Evolutionary conservation across 2,797 vertebrate genomes (phyloP).

Genomic region (Crocodylus rhombifer): DNA sequence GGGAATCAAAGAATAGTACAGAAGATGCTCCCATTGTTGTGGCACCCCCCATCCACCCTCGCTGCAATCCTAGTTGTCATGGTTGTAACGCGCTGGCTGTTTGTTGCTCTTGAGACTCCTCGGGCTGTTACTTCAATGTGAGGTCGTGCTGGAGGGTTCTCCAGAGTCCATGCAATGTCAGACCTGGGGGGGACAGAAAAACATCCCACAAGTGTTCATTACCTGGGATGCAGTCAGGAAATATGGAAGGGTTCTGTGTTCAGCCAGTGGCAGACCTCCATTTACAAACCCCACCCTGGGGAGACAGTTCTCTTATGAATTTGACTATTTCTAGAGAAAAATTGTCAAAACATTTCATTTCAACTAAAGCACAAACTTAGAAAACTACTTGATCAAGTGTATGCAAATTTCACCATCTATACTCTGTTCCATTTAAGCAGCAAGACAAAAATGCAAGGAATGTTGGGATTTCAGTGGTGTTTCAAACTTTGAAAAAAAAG

Average conservation of each 20-base stretch:
- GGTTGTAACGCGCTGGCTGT: constrained; percentile 84
- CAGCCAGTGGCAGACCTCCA: background rate
- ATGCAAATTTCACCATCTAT: background rate
- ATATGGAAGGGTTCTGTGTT: background rate
- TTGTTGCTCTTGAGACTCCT: constrained; percentile 78
- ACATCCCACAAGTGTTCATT: fast-evolving
- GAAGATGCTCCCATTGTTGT: constrained; percentile 88
- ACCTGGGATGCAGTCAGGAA: background rate
- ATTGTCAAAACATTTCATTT: background rate
- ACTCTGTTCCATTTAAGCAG: background rate
- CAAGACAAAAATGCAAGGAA: background rate
- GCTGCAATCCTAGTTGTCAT: constrained; percentile 90
- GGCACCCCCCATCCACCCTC: constrained; percentile 89
- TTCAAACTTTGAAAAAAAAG: background rate
- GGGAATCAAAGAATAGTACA: constrained; percentile 87
- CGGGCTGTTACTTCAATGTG: constrained; percentile 81
- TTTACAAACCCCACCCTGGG: background rate
- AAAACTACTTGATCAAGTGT: background rate
- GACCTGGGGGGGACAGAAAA: constrained; percentile 57
- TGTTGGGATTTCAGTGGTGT: background rate
- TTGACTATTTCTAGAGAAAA: background rate
- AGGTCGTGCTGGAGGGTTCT: constrained; percentile 90
- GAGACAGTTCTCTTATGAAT: background rate
- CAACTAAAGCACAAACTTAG: background rate
- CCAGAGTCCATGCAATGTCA: constrained; percentile 84